These are phyloP conservation scores for Coelinius sp. DNA, from an alignment of 2,888 invertebrate species.

Conservation along the genomic window DNA sequence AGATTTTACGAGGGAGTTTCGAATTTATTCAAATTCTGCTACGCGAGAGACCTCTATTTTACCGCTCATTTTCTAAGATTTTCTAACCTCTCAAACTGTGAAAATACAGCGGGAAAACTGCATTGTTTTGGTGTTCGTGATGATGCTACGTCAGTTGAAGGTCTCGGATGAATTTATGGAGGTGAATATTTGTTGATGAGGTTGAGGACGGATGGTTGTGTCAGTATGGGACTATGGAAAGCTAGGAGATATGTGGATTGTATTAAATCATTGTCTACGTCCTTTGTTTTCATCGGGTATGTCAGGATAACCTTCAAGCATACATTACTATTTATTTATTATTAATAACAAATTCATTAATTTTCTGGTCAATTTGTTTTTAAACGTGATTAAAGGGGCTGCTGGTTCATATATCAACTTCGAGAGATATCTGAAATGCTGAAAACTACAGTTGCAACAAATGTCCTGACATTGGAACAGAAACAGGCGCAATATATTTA, in stretches of 20 bases:
- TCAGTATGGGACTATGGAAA: constrained; percentile 30
- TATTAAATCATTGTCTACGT: constrained; percentile 62
- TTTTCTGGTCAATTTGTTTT: no score
- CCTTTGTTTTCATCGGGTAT: constrained; percentile 62
- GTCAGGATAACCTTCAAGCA: constrained; percentile 43
- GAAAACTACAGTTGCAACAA: constrained; percentile 67
- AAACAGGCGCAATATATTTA: constrained; percentile 73
- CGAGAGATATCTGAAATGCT: constrained; percentile 63
- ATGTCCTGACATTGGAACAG: constrained; percentile 67
- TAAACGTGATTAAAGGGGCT: constrained; percentile 50
- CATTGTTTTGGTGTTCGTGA: neutral
- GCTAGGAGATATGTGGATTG: constrained; percentile 53
- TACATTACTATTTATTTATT: neutral
- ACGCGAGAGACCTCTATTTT: no score
- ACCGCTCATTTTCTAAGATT: no score
- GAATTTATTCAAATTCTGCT: no score
- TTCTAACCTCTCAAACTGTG: no score
- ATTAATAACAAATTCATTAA: neutral
- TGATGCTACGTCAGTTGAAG: neutral
- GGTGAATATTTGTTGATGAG: neutral
- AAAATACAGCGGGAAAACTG: no score
- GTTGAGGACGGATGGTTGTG: neutral
- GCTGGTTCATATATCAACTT: constrained; percentile 65
- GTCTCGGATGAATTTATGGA: neutral
- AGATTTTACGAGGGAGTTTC: no score